Evolutionary conservation across 2,113 vertebrate genomes (phyloP).

Genomic region (Gymnorhina tibicen): DNA sequence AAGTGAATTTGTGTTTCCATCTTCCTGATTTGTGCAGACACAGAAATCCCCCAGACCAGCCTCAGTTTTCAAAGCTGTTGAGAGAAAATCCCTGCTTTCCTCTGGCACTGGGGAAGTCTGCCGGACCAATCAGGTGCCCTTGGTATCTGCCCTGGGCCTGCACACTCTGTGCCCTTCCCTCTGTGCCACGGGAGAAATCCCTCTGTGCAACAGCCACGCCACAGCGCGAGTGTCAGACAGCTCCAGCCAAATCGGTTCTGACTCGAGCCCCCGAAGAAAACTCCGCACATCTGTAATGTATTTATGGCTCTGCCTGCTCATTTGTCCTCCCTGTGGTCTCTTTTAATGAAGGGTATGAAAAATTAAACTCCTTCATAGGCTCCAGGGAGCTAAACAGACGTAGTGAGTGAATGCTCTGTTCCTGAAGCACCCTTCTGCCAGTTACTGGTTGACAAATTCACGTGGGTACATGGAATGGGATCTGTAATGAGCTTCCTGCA

Average conservation of each 20-base stretch:
- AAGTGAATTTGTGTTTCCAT: background rate
- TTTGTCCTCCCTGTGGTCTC: conserved; percentile 48
- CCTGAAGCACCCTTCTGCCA: background rate
- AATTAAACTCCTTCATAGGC: conserved; percentile 35
- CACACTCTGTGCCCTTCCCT: conserved; percentile 1
- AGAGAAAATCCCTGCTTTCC: background rate
- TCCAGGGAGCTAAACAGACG: background rate
- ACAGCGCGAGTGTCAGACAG: background rate
- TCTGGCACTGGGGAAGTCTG: background rate
- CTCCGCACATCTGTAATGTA: conserved; percentile 5
- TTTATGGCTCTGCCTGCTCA: conserved; percentile 52
- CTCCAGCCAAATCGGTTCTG: conserved; percentile 23
- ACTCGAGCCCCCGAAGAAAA: background rate
- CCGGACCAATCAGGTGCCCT: background rate
- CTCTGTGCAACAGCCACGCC: background rate
- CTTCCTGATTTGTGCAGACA: background rate
- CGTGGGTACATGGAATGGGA: background rate
- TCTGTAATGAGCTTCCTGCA: background rate
- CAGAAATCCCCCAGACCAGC: background rate
- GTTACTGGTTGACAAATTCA: background rate
- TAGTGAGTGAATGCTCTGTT: background rate
- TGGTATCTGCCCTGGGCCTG: background rate
- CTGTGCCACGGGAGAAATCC: background rate
- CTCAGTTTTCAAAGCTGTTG: background rate
- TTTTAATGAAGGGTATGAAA: conserved; percentile 46